Evolutionary conservation across 2,113 vertebrate genomes (phyloP).

Genomic region (Paradisaea rubra): DNA sequence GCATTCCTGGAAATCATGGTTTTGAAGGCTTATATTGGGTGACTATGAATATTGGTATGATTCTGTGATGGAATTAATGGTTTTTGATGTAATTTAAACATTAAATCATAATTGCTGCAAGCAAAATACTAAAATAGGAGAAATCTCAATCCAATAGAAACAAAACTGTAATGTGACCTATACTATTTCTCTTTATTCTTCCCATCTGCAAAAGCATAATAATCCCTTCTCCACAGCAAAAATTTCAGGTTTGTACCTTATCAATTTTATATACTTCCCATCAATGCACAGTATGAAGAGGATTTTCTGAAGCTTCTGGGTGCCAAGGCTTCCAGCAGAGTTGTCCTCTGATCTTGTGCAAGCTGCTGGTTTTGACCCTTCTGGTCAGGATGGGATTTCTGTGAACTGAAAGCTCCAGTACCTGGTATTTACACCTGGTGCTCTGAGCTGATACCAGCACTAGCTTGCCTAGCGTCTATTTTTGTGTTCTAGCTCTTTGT

Average conservation of each 20-base stretch:
- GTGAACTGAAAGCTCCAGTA: neutral
- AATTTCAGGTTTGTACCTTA: neutral
- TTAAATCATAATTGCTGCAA: neutral
- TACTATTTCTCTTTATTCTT: neutral
- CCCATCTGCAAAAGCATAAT: neutral
- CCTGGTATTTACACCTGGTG: neutral
- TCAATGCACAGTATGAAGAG: neutral
- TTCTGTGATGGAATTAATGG: neutral
- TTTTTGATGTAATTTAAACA: neutral
- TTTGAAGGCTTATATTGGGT: neutral
- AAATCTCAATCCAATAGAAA: neutral
- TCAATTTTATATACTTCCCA: neutral
- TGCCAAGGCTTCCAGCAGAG: neutral
- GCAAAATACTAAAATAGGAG: neutral
- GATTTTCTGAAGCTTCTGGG: neutral
- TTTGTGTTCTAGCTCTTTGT: neutral
- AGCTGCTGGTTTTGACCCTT: neutral
- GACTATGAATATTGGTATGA: neutral
- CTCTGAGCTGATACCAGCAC: neutral
- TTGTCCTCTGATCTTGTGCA: neutral
- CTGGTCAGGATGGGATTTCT: neutral
- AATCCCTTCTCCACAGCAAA: neutral
- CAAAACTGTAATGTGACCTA: neutral
- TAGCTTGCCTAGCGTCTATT: neutral
- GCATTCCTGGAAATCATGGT: neutral